Percentiles rank a stretch among this genome's conserved stretches.
Evolutionary conservation across 2,113 vertebrate genomes (phyloP).

Genomic region (Phoenicopterus ruber): DNA sequence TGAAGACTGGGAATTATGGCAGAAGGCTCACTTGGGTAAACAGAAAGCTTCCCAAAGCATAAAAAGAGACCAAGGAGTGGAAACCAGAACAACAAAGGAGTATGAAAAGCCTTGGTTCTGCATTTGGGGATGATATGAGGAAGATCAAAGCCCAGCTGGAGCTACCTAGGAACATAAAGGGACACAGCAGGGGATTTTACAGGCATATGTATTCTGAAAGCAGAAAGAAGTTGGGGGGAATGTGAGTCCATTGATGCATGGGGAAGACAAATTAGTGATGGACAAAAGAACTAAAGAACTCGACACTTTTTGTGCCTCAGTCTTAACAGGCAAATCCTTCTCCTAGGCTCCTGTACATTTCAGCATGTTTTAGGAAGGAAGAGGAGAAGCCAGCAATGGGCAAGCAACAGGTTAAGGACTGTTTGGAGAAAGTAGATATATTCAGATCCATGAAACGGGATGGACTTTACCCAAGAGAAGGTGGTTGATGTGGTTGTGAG

Average conservation of each 20-base stretch:
- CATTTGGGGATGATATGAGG: background rate
- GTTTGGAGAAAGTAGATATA: background rate
- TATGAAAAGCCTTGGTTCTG: background rate
- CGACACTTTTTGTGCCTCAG: background rate
- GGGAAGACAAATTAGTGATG: background rate
- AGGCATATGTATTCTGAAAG: background rate
- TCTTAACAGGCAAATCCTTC: background rate
- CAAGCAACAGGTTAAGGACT: background rate
- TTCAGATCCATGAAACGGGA: background rate
- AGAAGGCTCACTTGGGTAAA: background rate
- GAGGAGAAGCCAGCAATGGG: background rate
- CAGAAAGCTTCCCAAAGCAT: background rate
- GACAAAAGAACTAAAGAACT: background rate
- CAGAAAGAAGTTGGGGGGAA: background rate
- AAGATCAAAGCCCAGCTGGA: background rate
- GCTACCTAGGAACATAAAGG: background rate
- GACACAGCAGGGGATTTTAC: background rate
- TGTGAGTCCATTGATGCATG: background rate
- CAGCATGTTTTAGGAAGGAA: background rate
- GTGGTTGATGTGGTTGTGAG: rapidly evolving
- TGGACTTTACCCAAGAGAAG: background rate
- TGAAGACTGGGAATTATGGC: background rate
- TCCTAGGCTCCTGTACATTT: background rate
- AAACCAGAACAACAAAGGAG: background rate
- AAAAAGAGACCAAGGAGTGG: background rate